Evolutionary conservation across 2,888 invertebrate genomes (phyloP).

Genomic region (Antheraea assamensis): DNA sequence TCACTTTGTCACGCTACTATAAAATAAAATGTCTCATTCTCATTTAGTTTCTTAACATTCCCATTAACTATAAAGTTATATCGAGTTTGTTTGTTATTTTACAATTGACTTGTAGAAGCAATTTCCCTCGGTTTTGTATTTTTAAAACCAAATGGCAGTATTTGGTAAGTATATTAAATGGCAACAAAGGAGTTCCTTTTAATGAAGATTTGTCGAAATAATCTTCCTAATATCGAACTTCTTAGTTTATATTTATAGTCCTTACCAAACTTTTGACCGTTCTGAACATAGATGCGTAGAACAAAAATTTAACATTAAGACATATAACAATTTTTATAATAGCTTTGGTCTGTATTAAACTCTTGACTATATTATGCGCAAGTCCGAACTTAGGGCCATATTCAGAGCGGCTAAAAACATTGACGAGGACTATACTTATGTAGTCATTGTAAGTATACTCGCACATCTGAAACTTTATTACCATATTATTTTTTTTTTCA

Average conservation of each 20-base stretch:
- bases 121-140: background rate
- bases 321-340: too few relatives aligned
- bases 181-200: background rate
- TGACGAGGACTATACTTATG: too few relatives aligned
- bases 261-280: too few relatives aligned
- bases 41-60: background rate
- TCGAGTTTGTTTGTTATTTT: too few relatives aligned
- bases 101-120: background rate
- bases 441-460: background rate
- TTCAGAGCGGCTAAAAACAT: too few relatives aligned
- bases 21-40: background rate
- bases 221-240: background rate
- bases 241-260: background rate
- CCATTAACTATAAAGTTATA: background rate
- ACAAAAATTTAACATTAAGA: too few relatives aligned
- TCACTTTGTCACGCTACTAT: background rate
- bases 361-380: too few relatives aligned
- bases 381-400: too few relatives aligned
- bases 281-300: too few relatives aligned
- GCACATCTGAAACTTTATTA: background rate
- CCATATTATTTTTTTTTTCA: background rate
- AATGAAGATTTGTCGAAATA: background rate
- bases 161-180: background rate
- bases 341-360: too few relatives aligned
- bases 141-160: background rate